Conservation (phyloP, 2,113 vertebrate species). For the Calyptomena viridis region DNA sequence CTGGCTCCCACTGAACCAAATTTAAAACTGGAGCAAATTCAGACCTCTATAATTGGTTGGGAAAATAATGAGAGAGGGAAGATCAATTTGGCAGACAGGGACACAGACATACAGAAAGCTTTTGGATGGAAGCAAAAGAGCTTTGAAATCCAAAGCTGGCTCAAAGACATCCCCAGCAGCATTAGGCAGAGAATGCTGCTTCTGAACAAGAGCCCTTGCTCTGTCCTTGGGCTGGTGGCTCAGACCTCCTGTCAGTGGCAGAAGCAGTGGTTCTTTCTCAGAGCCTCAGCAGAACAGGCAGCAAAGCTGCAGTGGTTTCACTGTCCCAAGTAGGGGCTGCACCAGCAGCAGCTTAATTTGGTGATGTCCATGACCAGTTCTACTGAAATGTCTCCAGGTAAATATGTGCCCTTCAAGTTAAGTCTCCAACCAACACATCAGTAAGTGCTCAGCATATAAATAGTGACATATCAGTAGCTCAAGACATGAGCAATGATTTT, state of each 20-base stretch:
- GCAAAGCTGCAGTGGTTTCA: not conserved
- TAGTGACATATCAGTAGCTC: not conserved
- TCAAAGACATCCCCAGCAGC: not conserved
- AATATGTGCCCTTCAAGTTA: not conserved
- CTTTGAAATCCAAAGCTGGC: not conserved
- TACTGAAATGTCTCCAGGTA: not conserved
- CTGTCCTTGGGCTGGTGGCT: not conserved
- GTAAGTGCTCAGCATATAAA: not conserved
- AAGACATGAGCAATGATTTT: not conserved
- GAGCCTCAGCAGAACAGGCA: not conserved
- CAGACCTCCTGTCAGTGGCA: not conserved
- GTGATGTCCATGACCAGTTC: not conserved
- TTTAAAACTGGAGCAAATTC: conserved; percentile 9
- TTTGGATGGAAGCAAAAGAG: not conserved
- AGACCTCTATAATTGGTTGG: not conserved
- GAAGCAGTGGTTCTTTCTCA: not conserved
- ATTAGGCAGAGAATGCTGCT: not conserved
- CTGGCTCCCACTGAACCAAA: not conserved
- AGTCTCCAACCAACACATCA: not conserved
- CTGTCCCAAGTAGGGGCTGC: not conserved
- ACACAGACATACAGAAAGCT: not conserved
- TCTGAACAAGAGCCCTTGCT: not conserved
- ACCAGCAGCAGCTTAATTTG: not conserved
- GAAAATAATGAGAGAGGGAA: not conserved
- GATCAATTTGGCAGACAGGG: not conserved